Base-by-base conservation (phyloP, 1,140 invertebrate species). In the Heliconius himera region DNA sequence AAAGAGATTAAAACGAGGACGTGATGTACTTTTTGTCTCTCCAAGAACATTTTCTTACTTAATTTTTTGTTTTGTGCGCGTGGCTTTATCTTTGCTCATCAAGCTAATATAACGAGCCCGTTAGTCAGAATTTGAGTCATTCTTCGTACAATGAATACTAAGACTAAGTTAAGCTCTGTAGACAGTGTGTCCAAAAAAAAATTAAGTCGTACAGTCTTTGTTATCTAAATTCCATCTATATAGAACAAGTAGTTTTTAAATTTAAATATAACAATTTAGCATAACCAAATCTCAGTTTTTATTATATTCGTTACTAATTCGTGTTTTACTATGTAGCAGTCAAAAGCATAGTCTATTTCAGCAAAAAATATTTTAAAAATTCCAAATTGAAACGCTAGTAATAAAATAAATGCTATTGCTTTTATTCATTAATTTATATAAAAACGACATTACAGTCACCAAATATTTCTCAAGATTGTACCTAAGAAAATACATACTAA, bases 51-150 rank as follows among this genome's bases (percentile, higher is more conserved):
- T 66, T 66, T 66, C 60, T 66, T 66, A 66, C 13, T 66, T 66
- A 66, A 66, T 66, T 66, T 66, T 66, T 66, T 66, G 60, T 66
- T 66, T 66, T 66, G 60, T 29, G 60, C 60, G 26, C 60, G 26
- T 66, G 26, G 60, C 60, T 66, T 66, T 66, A 66, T 66, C 60
- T 66, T 66, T 66, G 60, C 60, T 66, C 60, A 66, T 66, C 60
- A 29, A 29, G 60, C 26, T 66, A 66, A 66, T 66, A 66, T 66
- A 66, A 66, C 60, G 60, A 66, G 60, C 26, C 60, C 60, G 60
- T 29, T 66, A 66, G 22, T 66, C 60, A 66, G 60, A 66, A 66
- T 66, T 66, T 66, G 60, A 66, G 60, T 66, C 60, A 66, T 66
- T 66, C 60, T 5, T 22, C 26, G 60, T 26, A 66, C 60, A 66